Base-by-base conservation (phyloP, 2,888 invertebrate genomes). In the Caenorhabditis virilis region DNA sequence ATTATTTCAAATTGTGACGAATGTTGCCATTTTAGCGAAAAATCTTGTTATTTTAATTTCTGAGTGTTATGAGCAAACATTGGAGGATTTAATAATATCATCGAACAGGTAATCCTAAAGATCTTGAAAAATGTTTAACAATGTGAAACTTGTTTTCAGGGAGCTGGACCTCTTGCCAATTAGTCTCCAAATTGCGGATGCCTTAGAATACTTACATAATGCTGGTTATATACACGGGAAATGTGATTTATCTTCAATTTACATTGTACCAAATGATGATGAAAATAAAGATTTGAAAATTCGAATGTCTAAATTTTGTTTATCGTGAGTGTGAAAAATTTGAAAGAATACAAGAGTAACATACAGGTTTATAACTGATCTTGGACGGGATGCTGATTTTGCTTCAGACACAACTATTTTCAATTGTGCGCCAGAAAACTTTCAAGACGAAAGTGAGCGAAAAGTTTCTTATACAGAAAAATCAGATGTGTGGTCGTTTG, bases 401-500 rank as follows among this genome's bases (percentile, higher is more conserved):
- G 15, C 6, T 18, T 38, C 18, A 6, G 6, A 38, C 38, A 38
- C 30, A 45, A 3, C 30, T 30, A 30, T 15, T 54, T 45, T 13
- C 30, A 45, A 1, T 22, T 54, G 22, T 50, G 50, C 22, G 20
- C 25, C 42, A 23, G 25, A 22, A 42, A 20, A n/a, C n/a, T 42
- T 42, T 18, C n/a, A n/a, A n/a, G n/a, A n/a, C n/a, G n/a, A n/a
- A n/a, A n/a, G n/a, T n/a, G n/a, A n/a, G n/a, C n/a, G n/a, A n/a
- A n/a, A n/a, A 39, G 15, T 57, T 45, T 30, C n/a, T 41, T 1
- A 45, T 45, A 18, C 63, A 45, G 2, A 54, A 58, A 20, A 92
- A 84, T 89, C 90, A 18, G 97, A 98, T 85, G 88, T 93, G 26
- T 98, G 97, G 97, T 90, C 93, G 1, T 86, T 93, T 61, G 97